Conservation (phyloP, 2,888 invertebrate species). For the Nephrotoma guestfalica region DNA sequence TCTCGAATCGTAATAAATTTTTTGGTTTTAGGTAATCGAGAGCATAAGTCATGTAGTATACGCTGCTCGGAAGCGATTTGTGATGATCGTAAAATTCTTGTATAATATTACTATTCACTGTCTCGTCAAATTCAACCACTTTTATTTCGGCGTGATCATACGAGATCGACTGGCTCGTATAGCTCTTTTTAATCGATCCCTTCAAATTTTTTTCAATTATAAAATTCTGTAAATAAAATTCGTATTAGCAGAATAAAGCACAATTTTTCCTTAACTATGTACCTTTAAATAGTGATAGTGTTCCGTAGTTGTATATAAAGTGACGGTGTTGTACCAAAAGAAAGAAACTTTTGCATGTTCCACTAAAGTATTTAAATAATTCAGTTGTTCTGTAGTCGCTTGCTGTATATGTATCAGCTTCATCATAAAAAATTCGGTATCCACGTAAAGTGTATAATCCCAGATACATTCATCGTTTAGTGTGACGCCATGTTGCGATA, state of each 20-base stretch:
- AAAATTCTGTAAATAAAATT: background rate
- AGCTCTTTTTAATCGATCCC: background rate
- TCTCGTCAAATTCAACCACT: background rate
- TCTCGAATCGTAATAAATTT: background rate
- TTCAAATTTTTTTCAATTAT: background rate
- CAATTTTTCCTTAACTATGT: background rate
- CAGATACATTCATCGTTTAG: background rate
- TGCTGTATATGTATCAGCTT: background rate
- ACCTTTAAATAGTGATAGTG: background rate
- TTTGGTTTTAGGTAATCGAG: background rate
- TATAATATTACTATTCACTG: background rate
- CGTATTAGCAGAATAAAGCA: background rate
- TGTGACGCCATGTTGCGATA: background rate
- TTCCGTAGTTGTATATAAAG: background rate
- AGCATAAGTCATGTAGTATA: background rate
- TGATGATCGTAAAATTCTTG: background rate
- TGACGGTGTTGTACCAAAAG: background rate
- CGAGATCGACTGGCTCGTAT: background rate
- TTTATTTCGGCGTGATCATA: background rate
- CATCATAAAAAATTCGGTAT: background rate
- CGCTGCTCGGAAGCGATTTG: background rate
- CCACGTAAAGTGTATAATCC: background rate
- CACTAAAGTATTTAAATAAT: background rate
- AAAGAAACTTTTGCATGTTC: background rate
- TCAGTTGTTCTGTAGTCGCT: background rate